phyloP scores from a whole-genome alignment of 2,113 vertebrate species.

The Smithornis capensis region DNA sequence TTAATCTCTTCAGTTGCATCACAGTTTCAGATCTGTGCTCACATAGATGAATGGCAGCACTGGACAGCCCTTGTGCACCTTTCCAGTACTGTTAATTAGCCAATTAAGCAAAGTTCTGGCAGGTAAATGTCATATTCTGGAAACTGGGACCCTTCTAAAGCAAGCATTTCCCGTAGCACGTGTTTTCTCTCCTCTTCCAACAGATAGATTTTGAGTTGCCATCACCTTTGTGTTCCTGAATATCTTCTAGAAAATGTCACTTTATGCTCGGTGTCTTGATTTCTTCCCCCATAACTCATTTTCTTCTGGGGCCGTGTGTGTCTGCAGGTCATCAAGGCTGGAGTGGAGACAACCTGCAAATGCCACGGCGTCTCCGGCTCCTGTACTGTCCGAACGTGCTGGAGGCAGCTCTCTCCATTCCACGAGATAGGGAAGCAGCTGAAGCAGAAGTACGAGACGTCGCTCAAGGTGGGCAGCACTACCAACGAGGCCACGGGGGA shows the following conservation, averaged over 20 bases:
- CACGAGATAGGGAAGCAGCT: slow-evolving; percentile 95
- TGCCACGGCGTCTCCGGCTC: slow-evolving; percentile 96
- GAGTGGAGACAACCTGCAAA: slow-evolving; percentile 97
- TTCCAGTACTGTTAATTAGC: neutral
- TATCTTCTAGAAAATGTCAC: accelerated
- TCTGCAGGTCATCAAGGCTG: slow-evolving; percentile 91
- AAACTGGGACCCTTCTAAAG: neutral
- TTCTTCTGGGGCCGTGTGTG: neutral
- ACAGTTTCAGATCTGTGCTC: neutral
- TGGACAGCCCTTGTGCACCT: neutral
- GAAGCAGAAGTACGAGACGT: slow-evolving; percentile 93
- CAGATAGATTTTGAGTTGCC: neutral
- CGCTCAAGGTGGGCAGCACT: slow-evolving; percentile 91
- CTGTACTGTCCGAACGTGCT: slow-evolving; percentile 95
- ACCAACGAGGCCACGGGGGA: slow-evolving; percentile 95
- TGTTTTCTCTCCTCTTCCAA: neutral
- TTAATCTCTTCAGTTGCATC: neutral
- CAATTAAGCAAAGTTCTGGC: neutral
- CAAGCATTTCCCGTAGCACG: neutral
- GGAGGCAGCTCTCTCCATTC: slow-evolving; percentile 96
- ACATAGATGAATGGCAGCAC: neutral
- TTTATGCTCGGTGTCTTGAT: neutral
- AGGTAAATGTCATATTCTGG: neutral
- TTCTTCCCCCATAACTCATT: neutral
- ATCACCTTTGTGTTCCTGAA: neutral